Base-by-base conservation (phyloP, 2,888 invertebrate species). In the Volucella bombylans region DNA sequence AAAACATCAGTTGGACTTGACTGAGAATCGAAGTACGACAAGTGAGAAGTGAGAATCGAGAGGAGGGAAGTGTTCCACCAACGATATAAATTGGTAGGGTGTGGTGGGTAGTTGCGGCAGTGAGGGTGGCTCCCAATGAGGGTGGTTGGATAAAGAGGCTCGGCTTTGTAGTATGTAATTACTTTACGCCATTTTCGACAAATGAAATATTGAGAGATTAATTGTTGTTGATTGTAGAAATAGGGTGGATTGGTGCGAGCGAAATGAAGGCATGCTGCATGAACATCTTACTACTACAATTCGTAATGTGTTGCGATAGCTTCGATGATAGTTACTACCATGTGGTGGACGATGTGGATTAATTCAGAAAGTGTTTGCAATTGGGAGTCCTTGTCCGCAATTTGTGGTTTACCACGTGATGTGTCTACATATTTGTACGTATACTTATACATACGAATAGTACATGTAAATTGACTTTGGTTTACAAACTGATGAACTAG, bases 151-250 rank as follows among this genome's bases (percentile, higher is more conserved):
- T 67, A 47, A 78, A 72, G 67, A 72, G 78, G 61, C 54, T 38
- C 59, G 45, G 67, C 39, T 52, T 76, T 69, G 77, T 67, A 45
- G 61, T 71, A 55, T 57, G 67, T 76, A 80, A 76, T 80, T 85
- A 81, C 81, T 81, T 85, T 81, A 72, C 76, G 85, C 80, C 73
- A 72, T 85, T 85, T 85, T 85, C 80, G 80, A 80, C 76, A 72
- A 81, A 85, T 85, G 85, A 85, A 85, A 81, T 85, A 85, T 81
- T 85, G 81, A 76, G 80, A 81, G 85, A 85, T 85, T 85, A 85
- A 85, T 85, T 81, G 85, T 62, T 76, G 80, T 81, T 85, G 81
- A 81, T 85, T 83, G 81, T 72, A 54, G 65, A 76, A n/a, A 54
- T 14, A 14, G 14, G 41, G 9, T 12, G 31, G 38, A 38, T 8